Percentiles rank a stretch among this genome's conserved stretches.
These are phyloP conservation scores for Borostomias antarcticus DNA, from an alignment of 2,797 vertebrate species.

Conservation along the genomic window DNA sequence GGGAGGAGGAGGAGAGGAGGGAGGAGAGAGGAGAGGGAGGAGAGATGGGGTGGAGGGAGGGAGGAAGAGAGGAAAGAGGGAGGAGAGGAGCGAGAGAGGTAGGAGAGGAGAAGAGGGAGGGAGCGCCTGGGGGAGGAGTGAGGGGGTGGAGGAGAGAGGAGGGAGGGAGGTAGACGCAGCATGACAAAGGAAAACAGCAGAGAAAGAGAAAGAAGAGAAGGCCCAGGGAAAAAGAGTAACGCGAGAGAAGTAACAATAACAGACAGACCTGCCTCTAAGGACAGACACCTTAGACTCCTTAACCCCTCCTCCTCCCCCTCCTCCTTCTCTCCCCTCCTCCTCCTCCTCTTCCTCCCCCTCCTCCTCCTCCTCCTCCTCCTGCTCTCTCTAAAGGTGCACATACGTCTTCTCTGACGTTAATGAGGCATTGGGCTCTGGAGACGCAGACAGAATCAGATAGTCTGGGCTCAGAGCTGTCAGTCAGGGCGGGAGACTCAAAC, in stretches of 20 bases:
- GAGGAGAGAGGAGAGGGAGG: neutral
- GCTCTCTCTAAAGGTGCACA: no score
- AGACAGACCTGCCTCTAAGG: no score
- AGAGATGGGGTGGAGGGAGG: neutral
- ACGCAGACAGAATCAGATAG: no score
- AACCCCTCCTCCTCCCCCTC: neutral
- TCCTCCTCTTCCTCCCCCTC: no score
- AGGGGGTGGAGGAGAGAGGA: neutral
- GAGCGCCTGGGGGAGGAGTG: neutral
- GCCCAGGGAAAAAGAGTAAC: neutral
- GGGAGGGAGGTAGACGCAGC: neutral
- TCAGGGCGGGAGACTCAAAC: no score
- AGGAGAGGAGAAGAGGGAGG: neutral
- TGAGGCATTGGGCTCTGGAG: no score
- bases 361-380: no score
- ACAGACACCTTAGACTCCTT: no score
- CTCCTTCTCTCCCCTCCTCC: no score
- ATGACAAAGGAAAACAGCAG: slow-evolving; percentile 1
- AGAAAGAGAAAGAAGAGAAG: neutral
- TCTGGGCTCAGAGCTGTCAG: no score
- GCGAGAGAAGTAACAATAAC: no score
- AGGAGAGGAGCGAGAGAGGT: neutral
- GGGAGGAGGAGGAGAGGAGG: slow-evolving; percentile 1
- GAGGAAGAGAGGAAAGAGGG: neutral
- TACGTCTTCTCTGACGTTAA: no score